phyloP scores from a whole-genome alignment of 2,888 invertebrate genomes.

The Heliconius sara region DNA sequence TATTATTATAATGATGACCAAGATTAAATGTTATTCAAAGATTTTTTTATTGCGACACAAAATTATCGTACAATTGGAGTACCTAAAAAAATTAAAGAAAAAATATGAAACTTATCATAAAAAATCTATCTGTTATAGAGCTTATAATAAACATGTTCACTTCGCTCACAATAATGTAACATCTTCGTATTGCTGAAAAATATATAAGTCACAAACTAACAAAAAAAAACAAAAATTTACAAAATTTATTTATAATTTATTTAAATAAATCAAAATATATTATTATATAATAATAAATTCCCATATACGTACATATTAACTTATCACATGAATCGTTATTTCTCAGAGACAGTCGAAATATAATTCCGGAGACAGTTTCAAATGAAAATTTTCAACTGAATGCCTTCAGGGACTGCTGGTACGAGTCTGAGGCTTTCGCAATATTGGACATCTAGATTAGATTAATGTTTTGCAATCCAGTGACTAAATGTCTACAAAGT shows the following conservation, averaged over 20 bases:
- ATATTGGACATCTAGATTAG: slow-evolving; percentile 54
- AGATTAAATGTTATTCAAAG: too few species aligned
- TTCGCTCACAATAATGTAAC: too few species aligned
- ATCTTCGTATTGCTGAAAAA: too few species aligned
- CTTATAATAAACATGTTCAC: too few species aligned
- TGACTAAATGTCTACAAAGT: slow-evolving; percentile 41
- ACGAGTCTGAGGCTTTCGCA: slow-evolving; percentile 51
- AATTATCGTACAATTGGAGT: too few species aligned
- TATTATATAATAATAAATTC: neutral
- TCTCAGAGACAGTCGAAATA: slow-evolving; percentile 23
- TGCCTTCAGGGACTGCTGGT: slow-evolving; percentile 59
- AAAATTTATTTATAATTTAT: neutral
- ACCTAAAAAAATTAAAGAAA: too few species aligned
- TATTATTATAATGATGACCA: too few species aligned
- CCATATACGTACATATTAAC: neutral
- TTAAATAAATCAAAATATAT: neutral
- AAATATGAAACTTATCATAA: too few species aligned
- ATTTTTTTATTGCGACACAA: too few species aligned
- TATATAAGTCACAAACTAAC: neutral
- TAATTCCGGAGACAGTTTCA: slow-evolving; percentile 59
- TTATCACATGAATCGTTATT: slow-evolving; percentile 3
- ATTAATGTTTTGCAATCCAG: slow-evolving; percentile 64
- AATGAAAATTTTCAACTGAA: slow-evolving; percentile 59
- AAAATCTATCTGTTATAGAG: too few species aligned
- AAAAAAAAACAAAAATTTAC: too few species aligned